Conservation (phyloP, 2,797 vertebrate genomes). For the Sardinella longiceps region DNA sequence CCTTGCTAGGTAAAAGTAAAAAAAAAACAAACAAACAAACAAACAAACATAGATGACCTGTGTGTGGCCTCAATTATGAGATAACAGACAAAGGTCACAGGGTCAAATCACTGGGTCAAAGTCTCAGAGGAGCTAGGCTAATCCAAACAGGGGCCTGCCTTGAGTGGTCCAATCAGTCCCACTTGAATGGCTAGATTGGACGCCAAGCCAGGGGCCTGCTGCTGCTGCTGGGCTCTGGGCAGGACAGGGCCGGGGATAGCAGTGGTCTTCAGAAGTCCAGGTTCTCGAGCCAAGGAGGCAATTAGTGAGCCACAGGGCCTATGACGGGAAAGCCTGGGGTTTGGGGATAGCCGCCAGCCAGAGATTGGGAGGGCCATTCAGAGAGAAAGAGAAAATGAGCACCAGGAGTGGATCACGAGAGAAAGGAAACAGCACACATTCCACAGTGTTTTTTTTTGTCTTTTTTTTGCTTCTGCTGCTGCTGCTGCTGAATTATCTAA, state of each 20-base stretch:
- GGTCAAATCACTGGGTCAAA: not conserved
- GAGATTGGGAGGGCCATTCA: slow-evolving; percentile 13
- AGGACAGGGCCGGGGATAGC: not conserved
- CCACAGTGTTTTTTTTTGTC: not conserved
- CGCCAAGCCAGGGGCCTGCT: not conserved
- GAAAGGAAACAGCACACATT: not conserved
- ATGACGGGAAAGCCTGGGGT: not conserved
- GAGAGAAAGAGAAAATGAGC: not conserved
- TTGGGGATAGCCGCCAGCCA: not conserved
- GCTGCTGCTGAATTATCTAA: not conserved
- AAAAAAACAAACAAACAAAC: too few relatives aligned
- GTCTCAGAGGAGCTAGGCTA: not conserved
- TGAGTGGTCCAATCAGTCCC: not conserved
- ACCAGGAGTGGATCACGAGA: not conserved
- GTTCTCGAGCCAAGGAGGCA: not conserved
- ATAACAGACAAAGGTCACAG: not conserved
- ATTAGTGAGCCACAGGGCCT: not conserved
- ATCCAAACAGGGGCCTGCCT: not conserved
- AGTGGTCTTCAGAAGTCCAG: not conserved
- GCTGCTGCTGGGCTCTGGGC: not conserved
- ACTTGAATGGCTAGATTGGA: not conserved
- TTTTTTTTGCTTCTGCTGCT: too few relatives aligned
- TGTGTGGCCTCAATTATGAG: not conserved
- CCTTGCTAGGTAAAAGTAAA: not conserved
- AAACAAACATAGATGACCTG: not conserved